Base-by-base conservation (phyloP, 2,113 vertebrate genomes). In the Serinus canaria region DNA sequence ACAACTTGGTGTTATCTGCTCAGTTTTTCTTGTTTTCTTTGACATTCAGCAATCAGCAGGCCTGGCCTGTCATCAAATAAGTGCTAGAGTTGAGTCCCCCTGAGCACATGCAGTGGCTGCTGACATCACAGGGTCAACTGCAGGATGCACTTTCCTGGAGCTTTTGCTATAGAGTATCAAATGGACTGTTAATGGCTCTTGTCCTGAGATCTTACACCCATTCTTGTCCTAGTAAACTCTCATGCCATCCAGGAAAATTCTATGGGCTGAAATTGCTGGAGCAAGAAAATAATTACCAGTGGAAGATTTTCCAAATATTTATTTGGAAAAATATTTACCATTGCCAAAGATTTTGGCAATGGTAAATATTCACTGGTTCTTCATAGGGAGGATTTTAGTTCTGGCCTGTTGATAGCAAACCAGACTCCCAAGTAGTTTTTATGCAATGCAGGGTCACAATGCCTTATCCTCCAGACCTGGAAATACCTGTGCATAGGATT, bases 21-120 rank as follows among this genome's bases (percentile, higher is more conserved):
- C 35, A 4, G 41, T 85, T 95, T 92, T 92, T 94, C 94, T 95
- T 96, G 94, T 94, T 94, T 97, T 97, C 82, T 68, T 94, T 97
- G 89, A 96, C 91, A 87, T 94, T 90, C 78, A 79, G 67, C 73
- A 96, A 94, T 85, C 94, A 95, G 94, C 93, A 96, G 85, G 87
- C 88, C 90, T 96, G 94, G 92, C 84, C 74, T 73, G 60, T 0
- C 86, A 97, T 97, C 94, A 97, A 97, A 76, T 85, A 83, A 85
- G 44, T 30, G 52, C 79, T 70, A 62, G 63, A 87, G 44, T 73
- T 63, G 55, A 80, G 70, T 76, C 75, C 44, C 62, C 58, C 76
- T 58, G 72, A 53, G 86, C 79, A 80, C 68, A 93, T 52, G 89
- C 75, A 79, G 80, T 44, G 79, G 62, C 80, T 96, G 80, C 75